These are phyloP conservation scores for Sebastes steindachneri DNA, from an alignment of 2,797 vertebrate genomes.

Conservation along the genomic window DNA sequence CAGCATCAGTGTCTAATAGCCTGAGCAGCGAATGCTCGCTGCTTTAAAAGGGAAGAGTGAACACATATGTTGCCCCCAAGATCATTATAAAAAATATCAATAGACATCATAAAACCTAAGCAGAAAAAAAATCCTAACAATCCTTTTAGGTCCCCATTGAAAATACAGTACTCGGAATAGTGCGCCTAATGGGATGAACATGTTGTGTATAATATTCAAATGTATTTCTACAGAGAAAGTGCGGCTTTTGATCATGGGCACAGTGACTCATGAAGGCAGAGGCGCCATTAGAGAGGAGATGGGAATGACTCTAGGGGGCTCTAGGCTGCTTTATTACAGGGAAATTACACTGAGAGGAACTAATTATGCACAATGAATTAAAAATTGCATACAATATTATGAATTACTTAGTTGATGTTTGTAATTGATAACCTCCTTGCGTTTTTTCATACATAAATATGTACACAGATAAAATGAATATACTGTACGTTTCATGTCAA, in stretches of 20 bases:
- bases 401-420: slow-evolving; percentile 8
- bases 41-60: slow-evolving; percentile 28
- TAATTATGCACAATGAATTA: slow-evolving; percentile 18
- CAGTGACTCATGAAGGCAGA: slow-evolving; percentile 34
- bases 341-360: slow-evolving; percentile 24
- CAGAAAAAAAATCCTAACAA: slow-evolving; percentile 12
- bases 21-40: slow-evolving; percentile 17
- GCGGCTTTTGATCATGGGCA: slow-evolving; percentile 55
- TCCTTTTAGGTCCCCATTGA: slow-evolving; percentile 30
- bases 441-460: neutral
- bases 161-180: slow-evolving; percentile 22
- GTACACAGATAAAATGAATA: neutral
- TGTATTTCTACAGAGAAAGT: slow-evolving; percentile 22
- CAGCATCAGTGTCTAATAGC: slow-evolving; percentile 19
- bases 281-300: slow-evolving; percentile 37
- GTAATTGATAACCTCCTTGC: neutral
- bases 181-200: slow-evolving; percentile 44
- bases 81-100: slow-evolving; percentile 26
- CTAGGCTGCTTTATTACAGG: slow-evolving; percentile 27
- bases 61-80: slow-evolving; percentile 24
- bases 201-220: slow-evolving; percentile 33
- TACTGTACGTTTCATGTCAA: neutral
- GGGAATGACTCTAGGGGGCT: slow-evolving; percentile 25
- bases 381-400: slow-evolving; percentile 1
- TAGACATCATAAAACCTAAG: slow-evolving; percentile 39